A percentile compares a stretch with the other conserved stretches of the same genome.
These are phyloP conservation scores for Xyrauchen texanus DNA, from an alignment of 2,113 vertebrate species.

Conservation along the genomic window DNA sequence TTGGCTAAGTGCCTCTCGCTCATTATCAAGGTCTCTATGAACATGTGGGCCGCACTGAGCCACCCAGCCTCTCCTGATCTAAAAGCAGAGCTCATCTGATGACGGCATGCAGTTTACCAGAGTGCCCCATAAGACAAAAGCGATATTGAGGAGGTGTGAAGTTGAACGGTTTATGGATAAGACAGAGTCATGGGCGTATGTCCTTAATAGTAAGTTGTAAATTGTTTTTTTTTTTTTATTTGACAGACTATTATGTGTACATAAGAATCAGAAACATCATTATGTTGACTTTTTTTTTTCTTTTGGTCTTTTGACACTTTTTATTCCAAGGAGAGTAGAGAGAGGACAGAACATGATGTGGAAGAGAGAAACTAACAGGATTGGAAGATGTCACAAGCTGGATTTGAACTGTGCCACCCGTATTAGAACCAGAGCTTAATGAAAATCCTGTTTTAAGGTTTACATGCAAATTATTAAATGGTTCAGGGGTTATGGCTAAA, in stretches of 20 bases:
- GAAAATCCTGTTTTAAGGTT: too few species aligned
- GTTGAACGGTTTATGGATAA: neutral
- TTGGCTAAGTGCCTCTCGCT: constrained; percentile 75
- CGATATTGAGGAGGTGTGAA: constrained; percentile 40
- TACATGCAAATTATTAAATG: too few species aligned
- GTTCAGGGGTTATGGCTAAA: too few species aligned
- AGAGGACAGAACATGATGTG: too few species aligned
- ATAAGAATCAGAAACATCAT: too few species aligned
- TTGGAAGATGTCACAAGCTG: too few species aligned
- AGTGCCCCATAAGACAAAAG: constrained; percentile 59
- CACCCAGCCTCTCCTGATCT: constrained; percentile 66
- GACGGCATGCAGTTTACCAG: constrained; percentile 54
- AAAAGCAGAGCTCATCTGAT: constrained; percentile 66
- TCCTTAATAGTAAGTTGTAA: constrained; percentile 32
- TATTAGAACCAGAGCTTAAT: too few species aligned
- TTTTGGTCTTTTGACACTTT: too few species aligned
- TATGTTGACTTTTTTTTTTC: too few species aligned
- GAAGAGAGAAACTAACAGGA: too few species aligned
- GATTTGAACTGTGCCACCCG: too few species aligned
- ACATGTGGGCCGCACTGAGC: constrained; percentile 64
- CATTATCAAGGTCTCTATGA: constrained; percentile 75
- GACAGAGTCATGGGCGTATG: constrained; percentile 32
- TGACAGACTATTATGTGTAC: constrained; percentile 1
- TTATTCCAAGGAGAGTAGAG: too few species aligned
- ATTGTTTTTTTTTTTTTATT: neutral